Conservation (phyloP, 2,888 invertebrate species). For the Lycia hirtaria region DNA sequence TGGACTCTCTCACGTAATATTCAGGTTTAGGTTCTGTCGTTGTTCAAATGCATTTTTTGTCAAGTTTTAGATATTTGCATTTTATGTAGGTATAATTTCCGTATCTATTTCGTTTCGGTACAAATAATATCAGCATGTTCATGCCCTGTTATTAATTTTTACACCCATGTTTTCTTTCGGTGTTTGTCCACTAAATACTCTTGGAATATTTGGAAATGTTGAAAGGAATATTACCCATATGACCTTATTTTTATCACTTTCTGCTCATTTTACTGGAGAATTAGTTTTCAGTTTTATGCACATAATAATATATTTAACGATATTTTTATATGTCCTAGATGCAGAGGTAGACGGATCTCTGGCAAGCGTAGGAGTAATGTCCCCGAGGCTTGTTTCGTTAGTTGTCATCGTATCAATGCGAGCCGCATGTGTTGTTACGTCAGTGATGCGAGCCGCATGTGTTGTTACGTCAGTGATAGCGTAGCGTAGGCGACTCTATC, state of each 20-base stretch:
- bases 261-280: slow-evolving; percentile 5
- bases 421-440: slow-evolving; percentile 23
- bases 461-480: slow-evolving; percentile 18
- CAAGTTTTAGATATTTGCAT: no score
- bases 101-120: no score
- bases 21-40: no score
- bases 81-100: no score
- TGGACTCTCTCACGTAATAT: no score
- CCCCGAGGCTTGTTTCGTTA: slow-evolving; percentile 33
- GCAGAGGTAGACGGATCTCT: slow-evolving; percentile 23
- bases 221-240: slow-evolving; percentile 6
- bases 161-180: no score
- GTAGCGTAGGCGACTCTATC: slow-evolving; percentile 27
- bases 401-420: slow-evolving; percentile 37
- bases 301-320: slow-evolving; percentile 6
- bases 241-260: slow-evolving; percentile 20
- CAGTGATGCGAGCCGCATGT: slow-evolving; percentile 22
- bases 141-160: no score
- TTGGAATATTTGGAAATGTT: no score
- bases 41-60: no score
- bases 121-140: no score
- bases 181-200: no score
- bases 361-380: slow-evolving; percentile 37
- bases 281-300: background rate
- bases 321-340: slow-evolving; percentile 25